Conservation (phyloP, 2,797 vertebrate genomes). For the Sebastiscus albofasciatus region DNA sequence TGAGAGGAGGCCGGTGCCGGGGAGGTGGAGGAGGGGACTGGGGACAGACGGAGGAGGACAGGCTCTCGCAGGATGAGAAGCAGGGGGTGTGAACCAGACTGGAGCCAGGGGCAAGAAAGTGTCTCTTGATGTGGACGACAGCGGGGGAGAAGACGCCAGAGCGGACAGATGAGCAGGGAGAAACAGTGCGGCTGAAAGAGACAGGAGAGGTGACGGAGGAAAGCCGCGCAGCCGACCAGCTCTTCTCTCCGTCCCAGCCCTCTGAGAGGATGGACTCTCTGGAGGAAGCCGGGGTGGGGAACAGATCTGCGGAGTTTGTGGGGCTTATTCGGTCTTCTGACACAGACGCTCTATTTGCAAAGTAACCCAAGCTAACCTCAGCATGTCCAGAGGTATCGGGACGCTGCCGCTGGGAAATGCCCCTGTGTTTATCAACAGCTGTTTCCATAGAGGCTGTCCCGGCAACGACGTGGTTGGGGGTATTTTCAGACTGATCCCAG, state of each 20-base stretch:
- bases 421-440: constrained; percentile 69
- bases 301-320: constrained; percentile 67
- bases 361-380: constrained; percentile 71
- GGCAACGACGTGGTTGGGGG: constrained; percentile 19
- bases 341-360: constrained; percentile 54
- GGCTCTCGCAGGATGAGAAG: constrained; percentile 84
- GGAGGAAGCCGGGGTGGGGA: constrained; percentile 77
- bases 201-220: constrained; percentile 65
- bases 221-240: constrained; percentile 56
- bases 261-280: constrained; percentile 82
- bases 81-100: constrained; percentile 84
- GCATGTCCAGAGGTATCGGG: constrained; percentile 48
- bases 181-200: constrained; percentile 69
- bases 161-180: constrained; percentile 78
- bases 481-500: constrained; percentile 63
- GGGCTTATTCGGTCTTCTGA: constrained; percentile 67
- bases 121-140: constrained; percentile 83
- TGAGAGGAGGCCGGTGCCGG: constrained; percentile 83
- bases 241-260: constrained; percentile 69
- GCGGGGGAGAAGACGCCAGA: constrained; percentile 83
- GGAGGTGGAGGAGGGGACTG: constrained; percentile 70
- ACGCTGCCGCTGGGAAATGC: constrained; percentile 61
- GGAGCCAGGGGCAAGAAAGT: constrained; percentile 87
- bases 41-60: constrained; percentile 71
- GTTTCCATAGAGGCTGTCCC: constrained; percentile 68